Evolutionary conservation across 2,797 vertebrate species (phyloP).

Genomic region (Astyanax mexicanus): DNA sequence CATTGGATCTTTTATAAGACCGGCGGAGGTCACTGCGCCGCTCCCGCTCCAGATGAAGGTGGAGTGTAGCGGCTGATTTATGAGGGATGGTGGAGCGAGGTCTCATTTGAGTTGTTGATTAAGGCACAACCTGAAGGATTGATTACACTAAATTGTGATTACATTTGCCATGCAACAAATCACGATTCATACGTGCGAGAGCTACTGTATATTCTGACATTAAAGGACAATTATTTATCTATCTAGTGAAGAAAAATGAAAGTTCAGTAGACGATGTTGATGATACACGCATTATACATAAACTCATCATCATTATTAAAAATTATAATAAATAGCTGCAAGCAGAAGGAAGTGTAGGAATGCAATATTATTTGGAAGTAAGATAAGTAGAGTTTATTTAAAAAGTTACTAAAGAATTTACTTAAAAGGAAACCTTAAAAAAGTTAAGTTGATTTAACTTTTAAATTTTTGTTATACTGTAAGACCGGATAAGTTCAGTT

Average conservation of each 20-base stretch:
- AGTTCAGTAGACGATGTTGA: too few relatives aligned
- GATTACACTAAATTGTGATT: slow-evolving; percentile 69
- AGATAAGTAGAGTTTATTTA: too few relatives aligned
- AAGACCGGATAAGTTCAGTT: too few relatives aligned
- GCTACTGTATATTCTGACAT: slow-evolving; percentile 42
- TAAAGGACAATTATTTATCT: slow-evolving; percentile 51
- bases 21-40: slow-evolving; percentile 57
- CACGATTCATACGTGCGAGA: slow-evolving; percentile 40
- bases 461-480: too few relatives aligned
- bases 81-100: slow-evolving; percentile 54
- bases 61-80: slow-evolving; percentile 54
- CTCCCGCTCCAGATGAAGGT: slow-evolving; percentile 60
- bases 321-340: too few relatives aligned
- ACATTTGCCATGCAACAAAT: slow-evolving; percentile 57
- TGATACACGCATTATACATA: too few relatives aligned
- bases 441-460: too few relatives aligned
- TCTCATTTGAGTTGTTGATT: slow-evolving; percentile 68
- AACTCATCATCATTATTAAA: too few relatives aligned
- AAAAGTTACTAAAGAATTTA: too few relatives aligned
- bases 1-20: slow-evolving; percentile 64
- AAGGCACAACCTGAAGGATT: slow-evolving; percentile 60
- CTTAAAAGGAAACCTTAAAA: too few relatives aligned
- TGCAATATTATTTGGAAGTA: too few relatives aligned
- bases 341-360: too few relatives aligned
- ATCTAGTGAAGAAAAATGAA: slow-evolving; percentile 35